These are phyloP conservation scores for Dendrolimus punctatus DNA, from an alignment of 1,140 invertebrate genomes.

Conservation along the genomic window DNA sequence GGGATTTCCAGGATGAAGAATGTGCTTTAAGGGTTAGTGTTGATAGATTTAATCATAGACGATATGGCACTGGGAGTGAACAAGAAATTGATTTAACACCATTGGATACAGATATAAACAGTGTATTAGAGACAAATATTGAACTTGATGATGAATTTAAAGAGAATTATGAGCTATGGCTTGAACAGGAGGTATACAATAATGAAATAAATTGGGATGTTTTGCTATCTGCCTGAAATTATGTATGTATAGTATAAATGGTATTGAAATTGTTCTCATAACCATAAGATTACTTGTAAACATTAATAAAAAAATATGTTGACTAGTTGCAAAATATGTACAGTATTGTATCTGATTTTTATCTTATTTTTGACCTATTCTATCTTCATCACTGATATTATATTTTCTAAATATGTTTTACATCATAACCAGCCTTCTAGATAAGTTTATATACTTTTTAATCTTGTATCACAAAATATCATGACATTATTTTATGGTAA, in stretches of 20 bases:
- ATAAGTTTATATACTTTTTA: too few species aligned
- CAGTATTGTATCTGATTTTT: too few species aligned
- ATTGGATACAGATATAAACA: slow-evolving; percentile 88
- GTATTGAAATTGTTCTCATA: slow-evolving; percentile 2
- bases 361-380: too few species aligned
- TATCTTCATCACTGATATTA: too few species aligned
- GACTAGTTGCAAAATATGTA: too few species aligned
- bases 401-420: too few species aligned
- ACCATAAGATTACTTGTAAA: slow-evolving; percentile 8
- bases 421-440: too few species aligned
- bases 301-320: not conserved
- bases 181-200: slow-evolving; percentile 97
- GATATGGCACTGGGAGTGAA: slow-evolving; percentile 78
- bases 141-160: slow-evolving; percentile 97
- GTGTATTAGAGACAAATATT: slow-evolving; percentile 84
- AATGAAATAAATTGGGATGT: slow-evolving; percentile 85
- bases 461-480: too few species aligned
- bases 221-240: slow-evolving; percentile 42
- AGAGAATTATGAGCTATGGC: slow-evolving; percentile 96
- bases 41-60: slow-evolving; percentile 94
- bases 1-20: slow-evolving; percentile 99
- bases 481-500: too few species aligned
- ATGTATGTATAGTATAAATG: slow-evolving; percentile 1
- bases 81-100: slow-evolving; percentile 82
- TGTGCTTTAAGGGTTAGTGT: slow-evolving; percentile 94